These are phyloP conservation scores for Orchesellides sinensis DNA, from an alignment of 2,888 invertebrate species.

Conservation along the genomic window DNA sequence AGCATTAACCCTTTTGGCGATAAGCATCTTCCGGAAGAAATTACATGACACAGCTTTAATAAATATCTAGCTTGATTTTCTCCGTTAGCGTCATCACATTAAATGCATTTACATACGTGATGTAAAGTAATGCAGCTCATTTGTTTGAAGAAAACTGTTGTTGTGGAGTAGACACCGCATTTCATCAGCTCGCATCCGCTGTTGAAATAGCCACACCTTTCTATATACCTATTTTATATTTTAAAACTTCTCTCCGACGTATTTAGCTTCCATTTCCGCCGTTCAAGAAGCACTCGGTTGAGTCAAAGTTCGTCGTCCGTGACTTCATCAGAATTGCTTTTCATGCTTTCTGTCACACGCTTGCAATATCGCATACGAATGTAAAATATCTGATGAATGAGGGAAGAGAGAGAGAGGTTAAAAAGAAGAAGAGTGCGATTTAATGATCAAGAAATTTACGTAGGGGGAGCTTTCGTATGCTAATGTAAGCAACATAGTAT, in stretches of 20 bases:
- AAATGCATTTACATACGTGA: no score
- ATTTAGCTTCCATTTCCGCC: slow-evolving; percentile 64
- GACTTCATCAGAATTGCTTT: slow-evolving; percentile 56
- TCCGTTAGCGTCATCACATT: slow-evolving; percentile 4
- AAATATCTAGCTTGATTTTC: slow-evolving; percentile 10
- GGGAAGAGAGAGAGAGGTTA: slow-evolving; percentile 28
- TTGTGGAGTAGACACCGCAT: slow-evolving; percentile 58
- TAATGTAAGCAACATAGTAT: no score
- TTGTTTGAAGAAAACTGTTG: slow-evolving; percentile 56
- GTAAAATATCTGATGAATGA: slow-evolving; percentile 58
- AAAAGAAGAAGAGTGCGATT: slow-evolving; percentile 4
- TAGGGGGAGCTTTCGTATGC: no score
- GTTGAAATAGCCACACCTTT: slow-evolving; percentile 63
- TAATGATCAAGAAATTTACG: not conserved
- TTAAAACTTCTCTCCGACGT: slow-evolving; percentile 39
- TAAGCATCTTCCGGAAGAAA: slow-evolving; percentile 47
- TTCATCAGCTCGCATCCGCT: slow-evolving; percentile 67
- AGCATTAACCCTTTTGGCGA: not conserved
- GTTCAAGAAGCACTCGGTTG: slow-evolving; percentile 47
- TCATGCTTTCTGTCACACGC: slow-evolving; percentile 52
- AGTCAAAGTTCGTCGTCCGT: slow-evolving; percentile 63
- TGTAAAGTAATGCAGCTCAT: slow-evolving; percentile 44
- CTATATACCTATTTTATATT: slow-evolving; percentile 64
- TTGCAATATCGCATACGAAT: slow-evolving; percentile 41
- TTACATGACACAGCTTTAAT: slow-evolving; percentile 41